Evolutionary conservation across 2,888 invertebrate species (phyloP).

Genomic region (Limnephilus lunatus): DNA sequence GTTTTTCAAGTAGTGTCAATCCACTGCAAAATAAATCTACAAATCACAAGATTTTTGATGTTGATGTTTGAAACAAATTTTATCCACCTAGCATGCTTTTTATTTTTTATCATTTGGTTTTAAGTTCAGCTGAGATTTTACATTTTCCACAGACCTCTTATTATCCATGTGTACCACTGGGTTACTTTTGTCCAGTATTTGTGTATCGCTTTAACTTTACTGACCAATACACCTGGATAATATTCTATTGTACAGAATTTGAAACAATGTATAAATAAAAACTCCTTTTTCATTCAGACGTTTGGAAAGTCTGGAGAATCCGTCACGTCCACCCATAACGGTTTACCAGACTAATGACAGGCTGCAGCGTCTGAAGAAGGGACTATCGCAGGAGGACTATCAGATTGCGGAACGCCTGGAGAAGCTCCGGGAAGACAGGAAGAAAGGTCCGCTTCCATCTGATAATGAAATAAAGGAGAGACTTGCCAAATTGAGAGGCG

Average conservation of each 20-base stretch:
- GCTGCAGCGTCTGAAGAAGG: constrained; percentile 70
- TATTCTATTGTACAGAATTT: neutral
- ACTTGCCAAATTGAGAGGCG: constrained; percentile 83
- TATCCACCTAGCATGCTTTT: neutral
- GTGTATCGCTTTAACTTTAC: neutral
- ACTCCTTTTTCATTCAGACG: constrained; percentile 69
- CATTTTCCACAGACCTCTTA: neutral
- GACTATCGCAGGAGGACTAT: constrained; percentile 77
- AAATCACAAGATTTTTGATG: neutral
- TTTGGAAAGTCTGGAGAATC: constrained; percentile 77
- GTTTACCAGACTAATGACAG: constrained; percentile 74
- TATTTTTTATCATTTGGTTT: neutral
- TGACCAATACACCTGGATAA: neutral
- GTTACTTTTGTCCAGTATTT: neutral
- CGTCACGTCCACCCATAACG: constrained; percentile 77
- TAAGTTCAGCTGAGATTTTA: too few relatives aligned
- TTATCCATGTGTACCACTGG: neutral
- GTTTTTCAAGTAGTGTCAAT: too few relatives aligned
- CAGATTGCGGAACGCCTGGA: constrained; percentile 82
- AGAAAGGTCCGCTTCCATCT: constrained; percentile 74
- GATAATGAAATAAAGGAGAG: constrained; percentile 82
- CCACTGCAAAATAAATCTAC: too few relatives aligned
- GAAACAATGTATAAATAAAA: neutral
- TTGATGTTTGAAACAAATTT: neutral
- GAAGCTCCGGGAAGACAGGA: constrained; percentile 80